Evolutionary conservation across 2,888 invertebrate species (phyloP), one percentile per base, ranked within the genome.

Genomic region (Ganaspis brasiliensis): DNA sequence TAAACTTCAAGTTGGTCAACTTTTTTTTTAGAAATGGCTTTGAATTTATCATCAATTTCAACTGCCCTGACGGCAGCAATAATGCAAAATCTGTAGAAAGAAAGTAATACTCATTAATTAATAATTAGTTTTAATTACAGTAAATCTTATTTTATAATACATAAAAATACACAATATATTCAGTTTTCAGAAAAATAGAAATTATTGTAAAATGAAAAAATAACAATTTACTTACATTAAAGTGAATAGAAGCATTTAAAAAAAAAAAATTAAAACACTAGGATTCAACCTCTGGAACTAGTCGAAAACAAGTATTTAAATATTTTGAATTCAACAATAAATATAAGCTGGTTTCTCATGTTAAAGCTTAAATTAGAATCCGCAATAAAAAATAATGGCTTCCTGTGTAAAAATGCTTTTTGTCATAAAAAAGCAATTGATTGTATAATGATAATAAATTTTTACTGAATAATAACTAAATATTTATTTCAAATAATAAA

Each of bases 341-440:
- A 52, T 52, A 52, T 52, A 52, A 9, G 19, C 52, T 19, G 19
- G 16, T 19, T 52, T 8, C 5, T n/a, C 14, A 49, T 52, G 16
- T 52, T 52, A 16, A 52, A 52, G 8, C 19, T 16, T 52, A 52
- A 52, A n/a, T 52, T 1, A 16, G 3, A 49, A 49, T 19, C 1
- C 16, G 52, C 9, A 52, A 52, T 52, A 52, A 52, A 52, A 52
- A 52, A 52, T 52, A 52, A 52, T 52, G 9, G 52, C 10, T 52
- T 52, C 52, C 52, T 4, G 52, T 19, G 19, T 19, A 19, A 8
- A 52, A 21, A 52, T 14, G 3, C 16, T 19, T 52, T 52, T 52
- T 52, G 8, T 52, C n/a, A 8, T 16, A 52, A 52, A n/a, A 16
- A 52, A 21, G 8, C 6, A 9, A 8, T 8, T 3, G 16, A 49